Evolutionary conservation across 2,888 invertebrate genomes (phyloP), one percentile per base, ranked within the genome.

Genomic region (Patella pellucida): DNA sequence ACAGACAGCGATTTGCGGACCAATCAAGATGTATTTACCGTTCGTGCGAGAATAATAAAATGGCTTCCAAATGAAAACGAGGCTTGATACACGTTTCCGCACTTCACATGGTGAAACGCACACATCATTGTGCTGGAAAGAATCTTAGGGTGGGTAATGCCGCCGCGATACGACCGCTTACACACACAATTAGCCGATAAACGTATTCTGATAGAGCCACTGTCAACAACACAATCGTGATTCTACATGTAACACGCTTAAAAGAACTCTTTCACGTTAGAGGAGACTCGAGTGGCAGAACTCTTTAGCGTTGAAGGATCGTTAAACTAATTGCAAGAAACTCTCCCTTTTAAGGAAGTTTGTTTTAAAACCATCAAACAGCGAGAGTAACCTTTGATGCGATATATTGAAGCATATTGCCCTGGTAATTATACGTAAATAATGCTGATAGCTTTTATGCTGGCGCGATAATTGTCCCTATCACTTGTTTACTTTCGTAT

Each of bases 291-390:
- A 62, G 62, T 62, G 62, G 62, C 62, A 62, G 62, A 62, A 14
- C 62, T 62, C 62, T 62, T 62, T 62, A 62, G 62, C 62, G 23
- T 23, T 62, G 62, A 62, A 62, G 62, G 12, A 62, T 62, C 62
- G 62, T 62, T 62, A 62, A 62, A 16, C 23, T 62, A 62, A 62
- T 62, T 62, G 62, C 62, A 62, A 62, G 23, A 62, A 62, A 15
- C 62, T 19, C 19, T 23, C 62, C 23, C 62, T 62, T 62, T 62
- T 62, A 62, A 62, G 62, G 62, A 62, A 62, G 62, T 62, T 62
- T 62, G 62, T 62, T 62, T 62, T 62, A 62, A 62, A 62, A 62
- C 62, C 62, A 62, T 62, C 62, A 62, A 62, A 62, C 62, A 62
- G 62, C 19, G 23, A 12, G 19, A 62, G 23, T 62, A 41, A 62